Conservation (phyloP, 1,140 invertebrate species). For the Ips typographus region DNA sequence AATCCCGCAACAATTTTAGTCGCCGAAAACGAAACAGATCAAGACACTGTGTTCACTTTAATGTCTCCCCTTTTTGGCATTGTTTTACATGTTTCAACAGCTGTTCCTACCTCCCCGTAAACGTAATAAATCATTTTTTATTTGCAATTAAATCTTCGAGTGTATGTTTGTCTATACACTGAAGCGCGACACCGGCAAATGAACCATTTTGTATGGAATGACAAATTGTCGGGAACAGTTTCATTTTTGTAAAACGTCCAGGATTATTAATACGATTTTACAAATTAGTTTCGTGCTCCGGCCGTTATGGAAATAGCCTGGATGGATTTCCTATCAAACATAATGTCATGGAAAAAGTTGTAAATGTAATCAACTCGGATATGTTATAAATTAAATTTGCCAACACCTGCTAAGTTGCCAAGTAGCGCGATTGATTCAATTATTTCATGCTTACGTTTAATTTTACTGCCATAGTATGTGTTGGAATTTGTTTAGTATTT, state of each 20-base stretch:
- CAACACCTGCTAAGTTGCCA: too few species aligned
- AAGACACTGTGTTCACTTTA: not conserved
- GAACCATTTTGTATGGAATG: slow-evolving; percentile 17
- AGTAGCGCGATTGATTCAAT: too few species aligned
- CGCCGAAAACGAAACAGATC: not conserved
- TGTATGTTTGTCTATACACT: slow-evolving; percentile 26
- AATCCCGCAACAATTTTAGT: slow-evolving; percentile 13
- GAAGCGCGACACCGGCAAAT: slow-evolving; percentile 17
- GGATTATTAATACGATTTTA: slow-evolving; percentile 20
- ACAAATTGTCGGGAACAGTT: slow-evolving; percentile 26
- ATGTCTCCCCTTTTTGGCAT: not conserved
- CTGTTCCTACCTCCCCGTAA: slow-evolving; percentile 3
- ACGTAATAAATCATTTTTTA: slow-evolving; percentile 31
- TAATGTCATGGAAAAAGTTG: too few species aligned
- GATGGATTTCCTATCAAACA: not conserved
- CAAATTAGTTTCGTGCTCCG: slow-evolving; percentile 3
- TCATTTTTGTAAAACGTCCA: slow-evolving; percentile 22
- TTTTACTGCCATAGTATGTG: too few species aligned
- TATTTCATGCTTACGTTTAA: too few species aligned
- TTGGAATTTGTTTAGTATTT: too few species aligned
- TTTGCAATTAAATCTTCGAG: slow-evolving; percentile 29
- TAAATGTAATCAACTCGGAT: too few species aligned
- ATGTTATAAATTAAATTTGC: too few species aligned
- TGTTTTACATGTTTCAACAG: slow-evolving; percentile 19
- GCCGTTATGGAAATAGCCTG: not conserved